Evolutionary conservation across 2,888 invertebrate genomes (phyloP), one percentile per base, ranked within the genome.

Genomic region (Sinotaia quadrata): DNA sequence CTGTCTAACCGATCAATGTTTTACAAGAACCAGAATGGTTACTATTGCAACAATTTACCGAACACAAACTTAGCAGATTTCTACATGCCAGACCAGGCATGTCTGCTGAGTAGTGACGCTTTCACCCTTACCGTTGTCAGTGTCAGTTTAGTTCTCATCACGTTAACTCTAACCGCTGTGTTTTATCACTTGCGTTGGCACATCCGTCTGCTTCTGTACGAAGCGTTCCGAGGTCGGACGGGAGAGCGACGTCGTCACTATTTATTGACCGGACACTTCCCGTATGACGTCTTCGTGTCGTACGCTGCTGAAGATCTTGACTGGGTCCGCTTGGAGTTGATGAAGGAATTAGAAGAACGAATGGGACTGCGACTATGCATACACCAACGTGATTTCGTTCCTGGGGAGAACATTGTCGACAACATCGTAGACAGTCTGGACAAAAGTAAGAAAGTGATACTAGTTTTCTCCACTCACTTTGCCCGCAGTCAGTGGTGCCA

Each of bases 381-480:
- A 4, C 93, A 93, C 75, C 92, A 93, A 81, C 89, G 93, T 54
- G 93, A 93, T 79, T 93, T 93, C 84, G 90, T 92, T 91, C 91
- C 92, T 24, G 93, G 93, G 0, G 88, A 91, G 0, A 91, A 92
- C 4, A 93, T 93, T 67, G 84, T 93, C 72, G 93, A 93, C 81
- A 93, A 93, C 76, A 93, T 93, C 73, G 91, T 92, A 0, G 91
- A 91, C 0, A 91, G 92, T 78, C 92, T 93, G 90, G 92, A 93
- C 77, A 89, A 91, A 1, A 93, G 93, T 0, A 88, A 91, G 27
- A 90, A 91, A 4, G 90, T 93, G 0, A 90, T 93, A 87, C 86
- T 93, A 67, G 89, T 93, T 8, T 89, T 93, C 18, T 92, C 93
- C 0, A 89, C 91, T 51, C 89, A 90, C 74, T 73, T 67, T 31